Percentiles rank a stretch among this genome's conserved stretches.
These are phyloP conservation scores for Phyllotis vaccarum DNA, from an alignment of 2,797 vertebrate species.

Conservation along the genomic window DNA sequence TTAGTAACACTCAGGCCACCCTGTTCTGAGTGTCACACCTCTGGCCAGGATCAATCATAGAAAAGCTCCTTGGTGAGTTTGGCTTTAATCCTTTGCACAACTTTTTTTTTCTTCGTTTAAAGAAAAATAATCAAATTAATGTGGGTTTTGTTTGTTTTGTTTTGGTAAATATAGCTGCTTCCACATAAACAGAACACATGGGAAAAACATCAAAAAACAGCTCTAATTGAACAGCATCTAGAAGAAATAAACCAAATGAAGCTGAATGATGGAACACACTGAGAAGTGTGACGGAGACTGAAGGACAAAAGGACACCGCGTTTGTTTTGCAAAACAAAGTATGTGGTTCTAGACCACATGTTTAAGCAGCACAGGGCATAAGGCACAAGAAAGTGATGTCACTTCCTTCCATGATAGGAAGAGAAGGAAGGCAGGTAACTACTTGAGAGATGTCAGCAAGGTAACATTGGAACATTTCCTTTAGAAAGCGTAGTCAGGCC, in stretches of 20 bases:
- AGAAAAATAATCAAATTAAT: constrained; percentile 36
- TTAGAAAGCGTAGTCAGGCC: constrained; percentile 77
- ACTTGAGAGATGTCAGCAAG: constrained; percentile 80
- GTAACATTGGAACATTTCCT: constrained; percentile 78
- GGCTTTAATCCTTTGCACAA: constrained; percentile 84
- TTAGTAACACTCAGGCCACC: constrained; percentile 93
- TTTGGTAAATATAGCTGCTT: constrained; percentile 80
- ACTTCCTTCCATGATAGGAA: constrained; percentile 82
- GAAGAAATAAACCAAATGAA: constrained; percentile 86
- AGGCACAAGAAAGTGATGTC: constrained; percentile 79
- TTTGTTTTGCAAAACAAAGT: constrained; percentile 82
- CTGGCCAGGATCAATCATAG: constrained; percentile 88
- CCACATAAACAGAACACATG: constrained; percentile 87
- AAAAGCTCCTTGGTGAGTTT: constrained; percentile 85
- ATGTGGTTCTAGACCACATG: constrained; percentile 82
- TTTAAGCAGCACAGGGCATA: constrained; percentile 81
- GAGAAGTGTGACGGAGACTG: constrained; percentile 84
- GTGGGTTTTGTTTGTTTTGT: not conserved
- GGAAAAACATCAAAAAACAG: constrained; percentile 87
- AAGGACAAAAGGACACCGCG: constrained; percentile 71
- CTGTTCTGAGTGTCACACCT: constrained; percentile 96
- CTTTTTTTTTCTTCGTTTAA: constrained; percentile 77
- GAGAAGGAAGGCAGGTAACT: constrained; percentile 76
- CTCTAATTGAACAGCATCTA: constrained; percentile 85
- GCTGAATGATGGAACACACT: constrained; percentile 86